Conservation (phyloP, 2,797 vertebrate species). For the Oophaga sylvatica region DNA sequence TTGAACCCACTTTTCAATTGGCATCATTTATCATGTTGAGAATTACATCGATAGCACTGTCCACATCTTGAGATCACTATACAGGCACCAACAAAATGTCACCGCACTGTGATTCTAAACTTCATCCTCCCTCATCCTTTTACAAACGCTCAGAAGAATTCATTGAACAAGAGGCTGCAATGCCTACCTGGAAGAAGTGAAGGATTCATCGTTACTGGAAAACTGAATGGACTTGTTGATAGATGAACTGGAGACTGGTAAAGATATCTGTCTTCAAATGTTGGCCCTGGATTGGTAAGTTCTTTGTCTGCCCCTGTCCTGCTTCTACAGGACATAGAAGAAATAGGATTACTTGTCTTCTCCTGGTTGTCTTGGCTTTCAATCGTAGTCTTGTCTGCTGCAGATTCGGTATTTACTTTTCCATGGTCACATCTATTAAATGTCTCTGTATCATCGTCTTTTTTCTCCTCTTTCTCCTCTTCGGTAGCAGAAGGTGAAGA, state of each 20-base stretch:
- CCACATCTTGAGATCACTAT: too few relatives aligned
- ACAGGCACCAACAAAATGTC: too few relatives aligned
- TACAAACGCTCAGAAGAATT: neutral
- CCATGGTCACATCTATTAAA: conserved; percentile 74
- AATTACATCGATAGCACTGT: too few relatives aligned
- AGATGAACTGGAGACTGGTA: conserved; percentile 75
- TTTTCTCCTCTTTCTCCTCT: conserved; percentile 85
- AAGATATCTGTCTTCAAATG: conserved; percentile 83
- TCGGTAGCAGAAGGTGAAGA: conserved; percentile 71
- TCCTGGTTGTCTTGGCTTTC: conserved; percentile 75
- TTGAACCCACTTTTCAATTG: too few relatives aligned
- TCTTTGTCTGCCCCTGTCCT: conserved; percentile 77
- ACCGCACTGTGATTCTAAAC: too few relatives aligned
- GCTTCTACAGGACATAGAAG: conserved; percentile 74
- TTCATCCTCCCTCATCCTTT: neutral
- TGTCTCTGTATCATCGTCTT: conserved; percentile 77
- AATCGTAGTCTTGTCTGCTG: conserved; percentile 74
- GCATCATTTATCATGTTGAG: too few relatives aligned
- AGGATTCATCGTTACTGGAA: conserved; percentile 77
- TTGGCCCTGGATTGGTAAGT: conserved; percentile 74
- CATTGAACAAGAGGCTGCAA: neutral
- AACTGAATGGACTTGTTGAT: conserved; percentile 81
- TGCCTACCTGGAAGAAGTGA: conserved; percentile 74
- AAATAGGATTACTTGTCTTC: conserved; percentile 74
- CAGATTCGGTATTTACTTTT: conserved; percentile 77